Conservation (phyloP, 2,888 invertebrate species). For the Rhingia campestris region DNA sequence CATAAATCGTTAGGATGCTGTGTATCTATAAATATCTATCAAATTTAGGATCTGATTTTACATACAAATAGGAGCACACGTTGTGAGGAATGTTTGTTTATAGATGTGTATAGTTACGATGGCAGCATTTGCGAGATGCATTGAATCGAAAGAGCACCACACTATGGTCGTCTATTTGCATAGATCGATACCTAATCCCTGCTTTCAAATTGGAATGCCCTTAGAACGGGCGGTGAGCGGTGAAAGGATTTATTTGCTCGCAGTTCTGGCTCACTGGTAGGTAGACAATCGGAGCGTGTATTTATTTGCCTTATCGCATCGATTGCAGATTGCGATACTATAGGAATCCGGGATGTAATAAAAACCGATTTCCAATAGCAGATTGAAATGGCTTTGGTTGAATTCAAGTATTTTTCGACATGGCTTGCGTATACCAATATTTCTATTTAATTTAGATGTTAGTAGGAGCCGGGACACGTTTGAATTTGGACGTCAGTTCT, state of each 20-base stretch:
- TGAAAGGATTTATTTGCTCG: slow-evolving; percentile 53
- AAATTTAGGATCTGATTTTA: slow-evolving; percentile 57
- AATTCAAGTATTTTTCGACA: slow-evolving; percentile 42
- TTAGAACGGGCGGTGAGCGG: not conserved
- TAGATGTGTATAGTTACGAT: not conserved
- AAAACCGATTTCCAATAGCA: slow-evolving; percentile 47
- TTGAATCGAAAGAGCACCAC: slow-evolving; percentile 22
- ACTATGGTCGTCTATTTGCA: slow-evolving; percentile 17
- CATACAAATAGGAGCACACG: slow-evolving; percentile 39
- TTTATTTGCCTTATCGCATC: slow-evolving; percentile 62
- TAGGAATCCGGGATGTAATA: not conserved
- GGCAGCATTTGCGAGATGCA: not conserved
- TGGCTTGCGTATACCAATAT: slow-evolving; percentile 14
- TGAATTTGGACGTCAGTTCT: no score
- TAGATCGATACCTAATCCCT: slow-evolving; percentile 54
- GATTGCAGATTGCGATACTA: slow-evolving; percentile 40
- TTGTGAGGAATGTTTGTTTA: no score
- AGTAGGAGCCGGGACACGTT: not conserved
- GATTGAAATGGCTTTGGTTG: slow-evolving; percentile 16
- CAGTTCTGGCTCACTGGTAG: slow-evolving; percentile 17
- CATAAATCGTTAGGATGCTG: slow-evolving; percentile 46
- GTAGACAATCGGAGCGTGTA: slow-evolving; percentile 56
- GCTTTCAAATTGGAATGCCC: slow-evolving; percentile 46
- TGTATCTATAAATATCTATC: slow-evolving; percentile 65
- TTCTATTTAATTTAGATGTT: not conserved